Evolutionary conservation across 1,140 invertebrate genomes (phyloP), one percentile per base, ranked within the genome.

Genomic region (Leptoteleia sp.): DNA sequence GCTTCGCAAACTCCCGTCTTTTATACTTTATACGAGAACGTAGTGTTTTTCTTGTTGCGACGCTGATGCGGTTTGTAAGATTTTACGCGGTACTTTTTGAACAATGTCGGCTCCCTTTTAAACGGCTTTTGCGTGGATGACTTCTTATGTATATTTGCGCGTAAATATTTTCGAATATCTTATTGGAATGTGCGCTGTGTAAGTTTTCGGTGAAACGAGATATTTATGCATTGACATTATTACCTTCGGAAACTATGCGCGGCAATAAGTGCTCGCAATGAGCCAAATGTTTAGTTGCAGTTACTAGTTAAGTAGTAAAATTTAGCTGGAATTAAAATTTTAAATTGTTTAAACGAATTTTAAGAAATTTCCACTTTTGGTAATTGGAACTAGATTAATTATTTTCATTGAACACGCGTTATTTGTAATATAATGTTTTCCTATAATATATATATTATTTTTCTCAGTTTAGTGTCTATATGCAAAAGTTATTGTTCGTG

Each of bases 1-100:
- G 50, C 54, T 70, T 59, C 42, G 54, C 43, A 70, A 70, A 59
- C 48, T 67, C 25, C 15, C 38, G 40, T 47, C 64, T 27, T 61
- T 52, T 45, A 61, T 50, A 48, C 55, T 71, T 43, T 71, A 45
- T 54, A 61, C 47, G 29, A 31, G 43, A 43, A 4, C 6, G 7
- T 8, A 15, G 37, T 29, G 19, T 22, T 17, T 71, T 71, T 68
- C 38, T 48, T 38, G 42, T 52, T 70, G 11, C 17, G 12, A 42
- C n/a, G 13, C 8, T 35, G 47, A 42, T 27, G 45, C 35, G 35
- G 43, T 40, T 55, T 35, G 40, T 19, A 19, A 48, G 50, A 68
- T 57, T 68, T 57, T 57, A 40, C 16, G 35, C 42, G 15, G n/a
- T 29, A 45, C 16, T 68, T 64, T 68, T 70, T 50, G 50, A 68